Evolutionary conservation across 2,888 invertebrate genomes (phyloP).

Genomic region (Hirtodrosophila duncani): DNA sequence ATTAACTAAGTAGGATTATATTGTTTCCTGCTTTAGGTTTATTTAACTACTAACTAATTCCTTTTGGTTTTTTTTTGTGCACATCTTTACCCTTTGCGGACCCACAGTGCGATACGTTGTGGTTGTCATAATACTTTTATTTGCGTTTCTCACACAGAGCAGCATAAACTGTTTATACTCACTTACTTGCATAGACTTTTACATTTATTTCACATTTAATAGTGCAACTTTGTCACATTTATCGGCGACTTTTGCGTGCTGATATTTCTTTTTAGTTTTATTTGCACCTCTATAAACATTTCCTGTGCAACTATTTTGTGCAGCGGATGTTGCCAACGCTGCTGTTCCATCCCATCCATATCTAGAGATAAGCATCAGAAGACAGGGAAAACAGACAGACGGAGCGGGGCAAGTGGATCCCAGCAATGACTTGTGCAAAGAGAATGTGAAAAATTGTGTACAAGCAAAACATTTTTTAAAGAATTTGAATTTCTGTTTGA

Average conservation of each 20-base stretch:
- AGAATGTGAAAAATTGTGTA: conserved; percentile 22
- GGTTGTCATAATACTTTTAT: conserved; percentile 56
- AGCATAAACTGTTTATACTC: conserved; percentile 29
- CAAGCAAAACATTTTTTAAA: conserved; percentile 42
- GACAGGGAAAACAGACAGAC: conserved; percentile 4
- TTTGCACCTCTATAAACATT: conserved; percentile 47
- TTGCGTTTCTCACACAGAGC: conserved; percentile 60
- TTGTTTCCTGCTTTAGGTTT: no score
- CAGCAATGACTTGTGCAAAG: conserved; percentile 45
- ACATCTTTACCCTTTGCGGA: neutral
- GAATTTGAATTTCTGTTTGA: conserved; percentile 32
- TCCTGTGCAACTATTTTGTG: conserved; percentile 53
- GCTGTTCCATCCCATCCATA: conserved; percentile 18
- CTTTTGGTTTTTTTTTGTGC: no score
- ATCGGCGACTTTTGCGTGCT: conserved; percentile 35
- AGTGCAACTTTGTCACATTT: conserved; percentile 58
- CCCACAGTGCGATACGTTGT: conserved; percentile 5
- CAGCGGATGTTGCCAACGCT: conserved; percentile 47
- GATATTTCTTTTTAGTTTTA: no score
- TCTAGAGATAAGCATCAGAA: conserved; percentile 49
- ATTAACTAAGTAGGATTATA: no score
- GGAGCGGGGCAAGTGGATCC: conserved; percentile 8
- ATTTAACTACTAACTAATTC: no score
- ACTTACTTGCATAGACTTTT: conserved; percentile 19
- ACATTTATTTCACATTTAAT: conserved; percentile 53